Base-by-base conservation (phyloP, 2,888 invertebrate species). In the Thecocarcelia acutangulata region DNA sequence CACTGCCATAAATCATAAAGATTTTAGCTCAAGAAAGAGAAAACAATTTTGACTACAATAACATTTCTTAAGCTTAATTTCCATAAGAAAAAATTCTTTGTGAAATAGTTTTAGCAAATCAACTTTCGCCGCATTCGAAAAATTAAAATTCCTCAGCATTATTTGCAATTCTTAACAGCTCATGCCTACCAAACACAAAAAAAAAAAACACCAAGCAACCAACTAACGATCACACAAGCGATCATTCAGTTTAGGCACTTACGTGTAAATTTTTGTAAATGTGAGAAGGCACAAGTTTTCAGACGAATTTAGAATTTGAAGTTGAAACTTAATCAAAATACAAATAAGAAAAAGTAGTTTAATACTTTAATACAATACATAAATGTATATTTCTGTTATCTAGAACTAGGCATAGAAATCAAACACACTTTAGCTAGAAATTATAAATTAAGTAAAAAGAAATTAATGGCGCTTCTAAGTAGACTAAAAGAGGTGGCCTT, bases 261-360 rank as follows among this genome's bases (percentile, higher is more conserved):
- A 80, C 80, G 80, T 72, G 80, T 56, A 72, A 76, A 48, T 56
- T 73, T 81, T 81, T 68, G 42, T 59, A 68, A 64, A 80, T 64
- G 6, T 63, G 13, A 42, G 61, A 13, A 50, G 24, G 42, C 48
- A 6, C 17, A 42, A n/a, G 44, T 46, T 54, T 12, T 44, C 17
- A 44, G 72, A 69, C 48, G 56, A 73, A 73, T 73, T 68, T 69
- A 56, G 33, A 56, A 73, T 78, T n/a, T 24, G 56, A 13, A 56
- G 24, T 40, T 3, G 52, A 24, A 33, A 9, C 24, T 37, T 17
- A 33, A 6, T 21, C 11, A 28, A 42, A 54, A 54, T 13, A 24
- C 11, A 44, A 33, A 46, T 3, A 33, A 28, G 13, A 44, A 40
- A 56, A 46, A 69, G 13, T 17, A 28, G 1, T 21, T 69, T 24